A percentile compares a stretch with the other conserved stretches of the same genome.
Evolutionary conservation across 2,113 vertebrate species (phyloP).

Genomic region (Eidolon helvum): DNA sequence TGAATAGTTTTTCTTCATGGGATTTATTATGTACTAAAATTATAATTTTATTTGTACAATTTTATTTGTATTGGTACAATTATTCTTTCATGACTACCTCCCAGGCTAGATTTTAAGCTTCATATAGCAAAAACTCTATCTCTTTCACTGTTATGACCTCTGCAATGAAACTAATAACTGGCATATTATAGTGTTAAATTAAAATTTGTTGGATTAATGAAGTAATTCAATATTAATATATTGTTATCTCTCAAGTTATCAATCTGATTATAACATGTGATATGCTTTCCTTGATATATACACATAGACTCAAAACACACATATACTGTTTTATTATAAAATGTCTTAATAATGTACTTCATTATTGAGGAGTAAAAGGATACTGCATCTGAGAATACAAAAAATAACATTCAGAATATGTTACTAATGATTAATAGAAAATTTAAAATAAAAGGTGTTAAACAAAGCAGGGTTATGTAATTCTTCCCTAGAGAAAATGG

Average conservation of each 20-base stretch:
- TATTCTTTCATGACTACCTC: not conserved
- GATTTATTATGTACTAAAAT: not conserved
- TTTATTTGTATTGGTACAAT: not conserved
- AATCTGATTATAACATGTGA: not conserved
- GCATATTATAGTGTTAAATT: not conserved
- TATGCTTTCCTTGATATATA: not conserved
- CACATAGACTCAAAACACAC: not conserved
- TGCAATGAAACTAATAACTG: not conserved
- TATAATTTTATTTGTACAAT: not conserved
- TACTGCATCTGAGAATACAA: not conserved
- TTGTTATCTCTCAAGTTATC: not conserved
- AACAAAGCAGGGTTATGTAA: not conserved
- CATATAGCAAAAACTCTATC: not conserved
- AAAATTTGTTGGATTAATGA: not conserved
- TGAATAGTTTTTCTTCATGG: not conserved
- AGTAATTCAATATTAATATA: not conserved
- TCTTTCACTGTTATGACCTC: not conserved
- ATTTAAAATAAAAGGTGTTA: not conserved
- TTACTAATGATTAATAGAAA: not conserved
- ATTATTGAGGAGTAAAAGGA: not conserved
- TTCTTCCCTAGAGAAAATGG: not conserved
- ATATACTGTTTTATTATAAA: not conserved
- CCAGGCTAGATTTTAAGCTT: not conserved
- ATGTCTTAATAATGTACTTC: not conserved
- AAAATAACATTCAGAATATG: not conserved